phyloP scores from a whole-genome alignment of 2,888 invertebrate species.

The Diarsia brunnea region DNA sequence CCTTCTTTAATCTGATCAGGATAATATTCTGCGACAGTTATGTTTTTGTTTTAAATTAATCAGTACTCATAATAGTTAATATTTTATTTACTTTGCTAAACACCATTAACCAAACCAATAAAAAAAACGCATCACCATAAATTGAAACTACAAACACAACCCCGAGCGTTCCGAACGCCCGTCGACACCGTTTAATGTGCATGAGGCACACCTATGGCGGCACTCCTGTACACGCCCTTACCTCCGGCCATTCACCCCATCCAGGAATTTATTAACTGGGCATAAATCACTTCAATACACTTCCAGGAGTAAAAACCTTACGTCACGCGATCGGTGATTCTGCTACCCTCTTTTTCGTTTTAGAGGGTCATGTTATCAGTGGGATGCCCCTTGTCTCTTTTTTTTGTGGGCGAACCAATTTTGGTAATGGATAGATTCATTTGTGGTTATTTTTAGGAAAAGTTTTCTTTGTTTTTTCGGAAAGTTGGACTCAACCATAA shows the following conservation, averaged over 20 bases:
- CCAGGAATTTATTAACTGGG: conserved; percentile 84
- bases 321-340: conserved; percentile 77
- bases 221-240: conserved; percentile 76
- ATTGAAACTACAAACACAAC: conserved; percentile 10
- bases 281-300: conserved; percentile 78
- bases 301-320: conserved; percentile 73
- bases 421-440: conserved; percentile 60
- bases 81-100: neutral
- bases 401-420: conserved; percentile 55
- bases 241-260: conserved; percentile 77
- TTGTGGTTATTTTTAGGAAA: conserved; percentile 40
- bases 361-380: conserved; percentile 67
- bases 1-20: neutral
- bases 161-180: conserved; percentile 38
- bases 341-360: conserved; percentile 76
- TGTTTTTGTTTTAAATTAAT: neutral
- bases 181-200: conserved; percentile 70
- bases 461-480: conserved; percentile 2
- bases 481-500: neutral
- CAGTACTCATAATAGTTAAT: no score
- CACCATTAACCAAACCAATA: neutral
- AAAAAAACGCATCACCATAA: neutral
- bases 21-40: no score
- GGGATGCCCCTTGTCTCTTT: conserved; percentile 46
- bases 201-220: conserved; percentile 74